A percentile compares a stretch with the other conserved stretches of the same genome.
Conservation (phyloP, 2,888 invertebrate species). For the Gortyna flavago region DNA sequence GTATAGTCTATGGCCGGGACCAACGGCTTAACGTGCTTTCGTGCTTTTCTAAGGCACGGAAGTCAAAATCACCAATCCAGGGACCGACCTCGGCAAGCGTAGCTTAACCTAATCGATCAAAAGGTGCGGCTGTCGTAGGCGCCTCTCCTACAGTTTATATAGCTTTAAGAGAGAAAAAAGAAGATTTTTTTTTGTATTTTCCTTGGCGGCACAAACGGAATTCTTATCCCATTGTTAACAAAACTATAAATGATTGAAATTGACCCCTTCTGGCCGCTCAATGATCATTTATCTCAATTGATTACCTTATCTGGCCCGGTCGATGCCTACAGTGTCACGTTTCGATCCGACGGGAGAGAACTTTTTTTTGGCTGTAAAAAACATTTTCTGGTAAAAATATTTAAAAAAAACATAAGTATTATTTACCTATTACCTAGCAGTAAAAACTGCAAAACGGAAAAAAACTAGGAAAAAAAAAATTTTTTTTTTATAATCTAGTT, state of each 20-base stretch:
- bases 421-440: no score
- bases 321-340: conserved; percentile 26
- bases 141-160: no score
- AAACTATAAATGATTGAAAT: conserved; percentile 40
- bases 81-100: no score
- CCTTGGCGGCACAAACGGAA: conserved; percentile 7
- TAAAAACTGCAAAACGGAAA: no score
- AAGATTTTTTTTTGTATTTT: neutral
- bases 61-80: no score
- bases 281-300: conserved; percentile 56
- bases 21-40: no score
- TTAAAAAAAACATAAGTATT: neutral
- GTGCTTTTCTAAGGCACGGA: no score
- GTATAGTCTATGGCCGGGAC: no score
- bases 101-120: no score
- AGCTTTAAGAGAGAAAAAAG: no score
- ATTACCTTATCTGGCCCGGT: conserved; percentile 26
- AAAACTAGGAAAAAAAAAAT: no score
- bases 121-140: no score
- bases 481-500: neutral
- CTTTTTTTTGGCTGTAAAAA: neutral
- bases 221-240: conserved; percentile 32
- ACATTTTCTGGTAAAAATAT: neutral
- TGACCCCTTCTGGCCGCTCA: conserved; percentile 21
- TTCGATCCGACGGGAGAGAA: neutral